These are phyloP conservation scores for Sinhomidia bicolor DNA, from an alignment of 2,888 invertebrate species.

Conservation along the genomic window DNA sequence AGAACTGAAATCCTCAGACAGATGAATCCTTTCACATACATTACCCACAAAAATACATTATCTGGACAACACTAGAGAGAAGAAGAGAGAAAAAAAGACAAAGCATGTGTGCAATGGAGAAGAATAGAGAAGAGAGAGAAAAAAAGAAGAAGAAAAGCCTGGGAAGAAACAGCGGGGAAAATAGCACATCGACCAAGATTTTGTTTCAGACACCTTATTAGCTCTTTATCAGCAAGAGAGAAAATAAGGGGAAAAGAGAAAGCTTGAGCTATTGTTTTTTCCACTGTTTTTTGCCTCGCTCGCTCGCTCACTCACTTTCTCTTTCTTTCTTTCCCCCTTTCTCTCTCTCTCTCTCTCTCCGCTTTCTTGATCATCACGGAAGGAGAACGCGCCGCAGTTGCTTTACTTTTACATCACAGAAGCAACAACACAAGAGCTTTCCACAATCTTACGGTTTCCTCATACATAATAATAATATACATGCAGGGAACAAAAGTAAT, in stretches of 20 bases:
- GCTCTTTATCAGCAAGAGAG: conserved; percentile 58
- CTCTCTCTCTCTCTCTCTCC: not conserved
- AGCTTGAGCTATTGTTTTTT: not conserved
- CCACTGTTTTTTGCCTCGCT: conserved; percentile 2
- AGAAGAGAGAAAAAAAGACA: conserved; percentile 17
- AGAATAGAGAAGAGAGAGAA: too few relatives aligned
- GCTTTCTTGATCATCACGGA: conserved; percentile 11
- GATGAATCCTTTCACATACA: conserved; percentile 71
- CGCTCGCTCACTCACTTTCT: conserved; percentile 7
- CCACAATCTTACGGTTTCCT: not conserved
- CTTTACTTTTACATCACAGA: not conserved
- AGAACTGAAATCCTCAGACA: conserved; percentile 64
- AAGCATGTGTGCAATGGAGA: conserved; percentile 5
- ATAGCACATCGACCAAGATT: conserved; percentile 58
- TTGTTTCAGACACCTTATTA: conserved; percentile 71
- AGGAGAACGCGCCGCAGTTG: conserved; percentile 26
- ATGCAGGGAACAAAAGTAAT: not conserved
- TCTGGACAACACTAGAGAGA: conserved; percentile 45
- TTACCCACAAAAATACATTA: conserved; percentile 55
- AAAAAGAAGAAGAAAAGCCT: conserved; percentile 6
- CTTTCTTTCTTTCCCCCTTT: too few relatives aligned
- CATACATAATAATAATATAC: not conserved
- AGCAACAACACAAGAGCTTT: not conserved
- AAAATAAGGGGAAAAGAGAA: too few relatives aligned
- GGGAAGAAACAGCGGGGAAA: conserved; percentile 50